Evolutionary conservation across 2,797 vertebrate genomes (phyloP), one percentile per base, ranked within the genome.

Genomic region (Sebastes nivosus): DNA sequence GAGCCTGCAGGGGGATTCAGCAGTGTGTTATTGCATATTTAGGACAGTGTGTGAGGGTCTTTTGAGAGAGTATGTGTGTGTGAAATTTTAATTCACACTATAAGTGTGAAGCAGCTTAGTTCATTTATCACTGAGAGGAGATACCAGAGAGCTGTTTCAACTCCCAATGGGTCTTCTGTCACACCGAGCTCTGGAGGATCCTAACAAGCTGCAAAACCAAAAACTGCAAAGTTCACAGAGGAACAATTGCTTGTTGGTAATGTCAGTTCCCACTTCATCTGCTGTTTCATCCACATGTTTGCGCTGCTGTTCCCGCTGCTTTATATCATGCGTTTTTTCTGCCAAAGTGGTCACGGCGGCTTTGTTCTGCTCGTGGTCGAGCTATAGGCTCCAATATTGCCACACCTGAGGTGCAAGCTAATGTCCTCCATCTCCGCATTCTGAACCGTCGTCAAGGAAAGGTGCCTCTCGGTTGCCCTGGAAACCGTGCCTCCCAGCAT

Each of bases 401-500:
- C 82, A 89, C 88, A 93, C 91, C 92, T 93, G 88, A 94, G 90
- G 89, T 91, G 90, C 89, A 90, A 89, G 87, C 87, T 93, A 93
- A 92, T 94, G 89, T 89, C 85, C 82, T 87, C 86, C 86, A 77
- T 91, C 89, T 84, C 89, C 11, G 68, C 88, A 77, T 92, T 86
- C 87, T 89, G 89, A 91, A 91, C 89, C 81, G 93, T 95, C 74
- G 93, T 94, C 94, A 94, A 92, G 92, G 90, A 92, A 93, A 94
- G 91, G 91, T 90, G 89, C 90, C 92, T 89, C 87, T 90, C 27
- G 58, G 93, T 96, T 91, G 90, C 93, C 92, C 87, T 93, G 94
- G 95, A 95, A 95, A 95, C 94, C 91, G 88, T 86, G 83, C 91
- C 93, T 94, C 87, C 87, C 89, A 93, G 93, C 91, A 94, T 93